Evolutionary conservation across 2,113 vertebrate species (phyloP), one percentile per base, ranked within the genome.

Genomic region (Camelus bactrianus): DNA sequence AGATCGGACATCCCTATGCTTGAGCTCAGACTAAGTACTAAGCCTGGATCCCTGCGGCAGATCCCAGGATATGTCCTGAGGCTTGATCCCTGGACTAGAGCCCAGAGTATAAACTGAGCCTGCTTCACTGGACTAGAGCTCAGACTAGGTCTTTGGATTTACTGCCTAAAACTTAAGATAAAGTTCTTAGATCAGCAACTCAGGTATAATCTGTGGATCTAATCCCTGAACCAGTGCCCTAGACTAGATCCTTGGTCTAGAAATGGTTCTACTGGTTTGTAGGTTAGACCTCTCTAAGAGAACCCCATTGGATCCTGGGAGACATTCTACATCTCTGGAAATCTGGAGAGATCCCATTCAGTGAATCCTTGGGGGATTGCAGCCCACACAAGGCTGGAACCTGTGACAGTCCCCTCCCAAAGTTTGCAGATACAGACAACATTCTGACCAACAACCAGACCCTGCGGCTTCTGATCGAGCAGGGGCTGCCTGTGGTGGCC

Each of bases 371-470:
- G 15, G 35, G 70, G 50, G 28, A 8, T 92, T 75, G 62, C 17
- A 32, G 54, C 54, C 42, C 83, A 70, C 76, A 46, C 1, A 30
- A 65, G 38, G 22, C 73, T 42, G 12, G 26, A 64, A 13, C 50
- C 89, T 1, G 9, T 84, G 64, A 94, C 48, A 1, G 16, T 1
- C 14, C 5, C 3, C 46, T 22, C 64, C 79, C 64, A 64, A 46
- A 99, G 99, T 99, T 99, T 0, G 58, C 99, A 32, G 99, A 99
- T 97, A 99, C 99, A 0, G 99, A 99, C 98, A 99, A 99, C 90
- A 99, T 99, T 96, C 98, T 99, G 97, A 99, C 99, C 91, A 99
- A 99, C 98, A 99, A 99, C 16, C 99, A 99, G 92, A 99, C 99
- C 0, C 98, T 99, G 96, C 98, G 98, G 84, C 98, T 99, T 79